Evolutionary conservation across 2,888 invertebrate genomes (phyloP).

Genomic region (Cephus rjabovi): DNA sequence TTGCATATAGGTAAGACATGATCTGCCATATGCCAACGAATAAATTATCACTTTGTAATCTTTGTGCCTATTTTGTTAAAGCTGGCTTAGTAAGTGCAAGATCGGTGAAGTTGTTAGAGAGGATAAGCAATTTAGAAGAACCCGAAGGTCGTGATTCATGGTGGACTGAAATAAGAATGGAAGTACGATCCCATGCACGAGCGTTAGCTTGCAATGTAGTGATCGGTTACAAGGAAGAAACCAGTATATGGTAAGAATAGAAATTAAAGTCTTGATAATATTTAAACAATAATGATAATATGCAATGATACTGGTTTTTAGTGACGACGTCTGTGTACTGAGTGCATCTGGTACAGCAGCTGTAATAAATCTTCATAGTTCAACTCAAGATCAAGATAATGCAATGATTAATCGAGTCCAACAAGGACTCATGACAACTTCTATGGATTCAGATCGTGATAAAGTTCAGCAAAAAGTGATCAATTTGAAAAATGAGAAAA

Average conservation of each 20-base stretch:
- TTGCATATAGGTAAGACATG: constrained; percentile 79
- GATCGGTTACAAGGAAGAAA: constrained; percentile 91
- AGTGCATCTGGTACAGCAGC: constrained; percentile 96
- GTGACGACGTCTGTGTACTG: constrained; percentile 94
- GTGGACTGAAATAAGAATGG: constrained; percentile 97
- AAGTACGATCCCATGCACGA: constrained; percentile 93
- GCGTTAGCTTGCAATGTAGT: constrained; percentile 95
- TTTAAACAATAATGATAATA: not conserved
- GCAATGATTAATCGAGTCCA: constrained; percentile 44
- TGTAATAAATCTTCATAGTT: constrained; percentile 75
- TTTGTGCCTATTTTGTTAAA: constrained; percentile 44
- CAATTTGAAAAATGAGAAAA: constrained; percentile 44
- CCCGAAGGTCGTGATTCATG: constrained; percentile 93
- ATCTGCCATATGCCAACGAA: constrained; percentile 7
- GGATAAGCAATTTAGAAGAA: constrained; percentile 87
- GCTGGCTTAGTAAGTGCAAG: constrained; percentile 87
- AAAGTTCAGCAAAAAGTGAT: constrained; percentile 47
- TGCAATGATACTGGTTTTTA: constrained; percentile 60
- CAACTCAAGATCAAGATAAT: constrained; percentile 58
- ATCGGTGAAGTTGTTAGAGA: constrained; percentile 85
- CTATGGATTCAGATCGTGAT: constrained; percentile 69
- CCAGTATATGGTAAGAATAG: constrained; percentile 85
- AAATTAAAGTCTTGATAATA: not conserved
- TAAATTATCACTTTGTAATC: not conserved
- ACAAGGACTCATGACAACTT: constrained; percentile 66